A percentile compares a stretch with the other conserved stretches of the same genome.
Evolutionary conservation across 2,797 vertebrate genomes (phyloP).

Genomic region (Sebastes reedi): DNA sequence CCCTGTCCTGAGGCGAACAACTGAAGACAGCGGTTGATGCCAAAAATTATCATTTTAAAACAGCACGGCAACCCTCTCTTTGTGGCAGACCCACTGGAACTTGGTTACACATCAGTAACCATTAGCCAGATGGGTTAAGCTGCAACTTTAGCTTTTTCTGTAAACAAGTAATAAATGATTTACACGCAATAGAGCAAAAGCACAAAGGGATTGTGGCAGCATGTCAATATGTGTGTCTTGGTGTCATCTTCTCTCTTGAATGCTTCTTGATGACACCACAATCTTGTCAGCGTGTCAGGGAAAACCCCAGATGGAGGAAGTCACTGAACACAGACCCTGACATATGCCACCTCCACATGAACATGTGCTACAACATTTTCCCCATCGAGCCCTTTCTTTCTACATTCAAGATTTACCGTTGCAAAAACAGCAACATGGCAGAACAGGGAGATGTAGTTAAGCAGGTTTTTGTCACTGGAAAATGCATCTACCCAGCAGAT

Average conservation of each 20-base stretch:
- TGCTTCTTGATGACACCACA: neutral
- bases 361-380: neutral
- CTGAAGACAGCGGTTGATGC: neutral
- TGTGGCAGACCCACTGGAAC: constrained; percentile 5
- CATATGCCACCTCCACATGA: constrained; percentile 24
- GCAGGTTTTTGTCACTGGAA: neutral
- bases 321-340: constrained; percentile 2
- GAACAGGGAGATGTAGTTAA: neutral
- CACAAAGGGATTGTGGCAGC: neutral
- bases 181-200: neutral
- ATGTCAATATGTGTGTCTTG: neutral
- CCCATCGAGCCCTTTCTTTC: neutral
- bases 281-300: constrained; percentile 15
- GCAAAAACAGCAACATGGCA: neutral
- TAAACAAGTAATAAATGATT: neutral
- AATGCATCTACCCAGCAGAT: neutral
- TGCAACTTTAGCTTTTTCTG: neutral
- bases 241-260: neutral
- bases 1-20: constrained; percentile 40
- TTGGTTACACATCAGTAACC: neutral
- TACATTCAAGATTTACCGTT: neutral
- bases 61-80: neutral
- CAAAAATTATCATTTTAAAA: neutral
- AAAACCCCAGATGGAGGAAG: constrained; percentile 36
- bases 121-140: neutral